Evolutionary conservation across 2,888 invertebrate species (phyloP).

Genomic region (Empis livida): DNA sequence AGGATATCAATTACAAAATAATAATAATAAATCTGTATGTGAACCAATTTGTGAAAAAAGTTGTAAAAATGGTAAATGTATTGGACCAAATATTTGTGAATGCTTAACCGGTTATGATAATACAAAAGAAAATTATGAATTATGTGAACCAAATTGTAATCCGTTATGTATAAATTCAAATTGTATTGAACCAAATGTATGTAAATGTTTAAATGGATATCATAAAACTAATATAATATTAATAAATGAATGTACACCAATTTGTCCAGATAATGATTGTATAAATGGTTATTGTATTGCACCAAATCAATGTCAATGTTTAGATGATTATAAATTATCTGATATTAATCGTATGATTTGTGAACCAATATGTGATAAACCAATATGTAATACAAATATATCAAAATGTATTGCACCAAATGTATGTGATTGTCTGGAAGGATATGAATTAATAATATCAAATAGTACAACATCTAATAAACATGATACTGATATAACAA

Average conservation of each 20-base stretch:
- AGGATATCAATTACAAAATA: conserved; percentile 21
- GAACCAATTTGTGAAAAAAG: conserved; percentile 24
- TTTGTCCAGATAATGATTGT: conserved; percentile 10
- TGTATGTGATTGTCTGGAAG: conserved; percentile 25
- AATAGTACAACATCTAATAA: too few relatives aligned
- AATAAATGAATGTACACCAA: conserved; percentile 3
- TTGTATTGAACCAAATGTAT: conserved; percentile 4
- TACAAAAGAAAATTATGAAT: background rate
- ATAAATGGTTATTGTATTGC: conserved; percentile 21
- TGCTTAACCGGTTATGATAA: conserved; percentile 21
- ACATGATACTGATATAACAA: too few relatives aligned
- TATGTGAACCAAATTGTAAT: conserved; percentile 5
- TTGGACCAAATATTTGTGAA: conserved; percentile 31
- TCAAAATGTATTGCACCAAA: conserved; percentile 29
- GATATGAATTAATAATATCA: conserved; percentile 14
- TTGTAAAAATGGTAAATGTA: conserved; percentile 34
- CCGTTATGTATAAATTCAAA: conserved; percentile 3
- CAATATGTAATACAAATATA: conserved; percentile 23
- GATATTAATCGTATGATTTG: conserved; percentile 15
- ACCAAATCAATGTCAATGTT: conserved; percentile 22
- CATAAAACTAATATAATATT: background rate
- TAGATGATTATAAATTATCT: conserved; percentile 15
- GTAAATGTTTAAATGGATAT: conserved; percentile 5
- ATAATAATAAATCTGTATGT: conserved; percentile 16
- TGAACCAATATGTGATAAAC: conserved; percentile 21